Conservation (phyloP, 2,797 vertebrate species). For the Hydrolagus colliei region DNA sequence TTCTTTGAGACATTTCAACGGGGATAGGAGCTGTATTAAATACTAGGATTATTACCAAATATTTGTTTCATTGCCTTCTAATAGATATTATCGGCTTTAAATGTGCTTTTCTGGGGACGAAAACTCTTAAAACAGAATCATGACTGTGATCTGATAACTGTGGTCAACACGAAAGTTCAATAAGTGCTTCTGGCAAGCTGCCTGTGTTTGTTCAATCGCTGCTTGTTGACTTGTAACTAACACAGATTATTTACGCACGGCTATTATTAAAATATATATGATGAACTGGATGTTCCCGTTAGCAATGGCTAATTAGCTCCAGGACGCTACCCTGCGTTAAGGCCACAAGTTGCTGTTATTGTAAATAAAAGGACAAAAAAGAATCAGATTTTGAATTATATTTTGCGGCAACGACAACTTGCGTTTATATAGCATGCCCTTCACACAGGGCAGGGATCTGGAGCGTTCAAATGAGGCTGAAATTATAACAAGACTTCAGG, state of each 20-base stretch:
- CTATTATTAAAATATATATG: background rate
- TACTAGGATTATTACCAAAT: too few relatives aligned
- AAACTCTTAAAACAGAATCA: conserved; percentile 40
- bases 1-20: too few relatives aligned
- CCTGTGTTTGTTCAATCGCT: background rate
- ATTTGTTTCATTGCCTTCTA: too few relatives aligned
- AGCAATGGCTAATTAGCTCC: background rate
- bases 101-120: conserved; percentile 57
- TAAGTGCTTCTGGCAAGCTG: background rate
- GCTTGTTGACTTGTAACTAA: background rate
- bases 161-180: background rate
- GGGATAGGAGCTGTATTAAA: too few relatives aligned
- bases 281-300: background rate
- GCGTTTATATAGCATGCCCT: too few relatives aligned
- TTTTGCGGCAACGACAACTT: background rate
- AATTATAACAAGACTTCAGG: background rate
- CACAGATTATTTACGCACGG: too few relatives aligned
- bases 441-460: too few relatives aligned
- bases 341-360: too few relatives aligned
- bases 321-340: too few relatives aligned
- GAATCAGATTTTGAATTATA: too few relatives aligned
- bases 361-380: too few relatives aligned
- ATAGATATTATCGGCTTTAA: conserved; percentile 50
- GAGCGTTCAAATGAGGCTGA: too few relatives aligned
- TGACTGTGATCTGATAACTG: background rate